phyloP scores from a whole-genome alignment of 2,888 invertebrate genomes.

The Eupithecia centaureata region DNA sequence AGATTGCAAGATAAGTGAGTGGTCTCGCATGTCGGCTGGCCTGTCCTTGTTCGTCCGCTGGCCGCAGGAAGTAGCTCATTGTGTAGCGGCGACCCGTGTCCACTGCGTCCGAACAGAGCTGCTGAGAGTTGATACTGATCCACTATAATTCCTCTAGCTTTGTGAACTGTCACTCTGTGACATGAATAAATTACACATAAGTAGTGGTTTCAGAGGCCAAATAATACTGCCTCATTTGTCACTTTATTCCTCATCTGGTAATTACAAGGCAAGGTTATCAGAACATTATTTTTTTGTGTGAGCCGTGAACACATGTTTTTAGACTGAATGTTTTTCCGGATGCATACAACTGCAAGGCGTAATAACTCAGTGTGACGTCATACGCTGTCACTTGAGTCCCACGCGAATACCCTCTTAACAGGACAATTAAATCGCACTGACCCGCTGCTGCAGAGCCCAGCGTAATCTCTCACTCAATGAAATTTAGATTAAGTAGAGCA shows the following conservation, averaged over 20 bases:
- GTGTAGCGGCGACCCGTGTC: constrained; percentile 74
- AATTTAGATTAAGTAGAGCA: constrained; percentile 6
- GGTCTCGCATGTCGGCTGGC: constrained; percentile 63
- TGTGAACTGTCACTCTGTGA: constrained; percentile 28
- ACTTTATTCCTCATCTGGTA: neutral
- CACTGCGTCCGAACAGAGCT: constrained; percentile 53
- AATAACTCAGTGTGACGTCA: constrained; percentile 66
- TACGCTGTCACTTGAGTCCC: constrained; percentile 59
- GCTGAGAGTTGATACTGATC: constrained; percentile 41
- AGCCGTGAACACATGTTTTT: constrained; percentile 17
- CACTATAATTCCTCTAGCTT: constrained; percentile 32
- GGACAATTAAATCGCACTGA: constrained; percentile 72
- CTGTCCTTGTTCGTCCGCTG: constrained; percentile 70
- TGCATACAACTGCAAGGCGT: constrained; percentile 47
- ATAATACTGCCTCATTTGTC: constrained; percentile 1
- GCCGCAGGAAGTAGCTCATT: constrained; percentile 78
- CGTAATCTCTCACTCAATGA: constrained; percentile 18
- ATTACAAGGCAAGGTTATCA: neutral
- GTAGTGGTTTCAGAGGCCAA: neutral
- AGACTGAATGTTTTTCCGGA: constrained; percentile 43
- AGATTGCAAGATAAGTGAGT: constrained; percentile 55
- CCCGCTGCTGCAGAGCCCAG: constrained; percentile 45
- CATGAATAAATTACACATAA: constrained; percentile 4
- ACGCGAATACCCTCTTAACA: constrained; percentile 66
- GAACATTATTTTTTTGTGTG: constrained; percentile 1